Conservation (phyloP, 2,888 invertebrate genomes). For the Monopis laevigella region DNA sequence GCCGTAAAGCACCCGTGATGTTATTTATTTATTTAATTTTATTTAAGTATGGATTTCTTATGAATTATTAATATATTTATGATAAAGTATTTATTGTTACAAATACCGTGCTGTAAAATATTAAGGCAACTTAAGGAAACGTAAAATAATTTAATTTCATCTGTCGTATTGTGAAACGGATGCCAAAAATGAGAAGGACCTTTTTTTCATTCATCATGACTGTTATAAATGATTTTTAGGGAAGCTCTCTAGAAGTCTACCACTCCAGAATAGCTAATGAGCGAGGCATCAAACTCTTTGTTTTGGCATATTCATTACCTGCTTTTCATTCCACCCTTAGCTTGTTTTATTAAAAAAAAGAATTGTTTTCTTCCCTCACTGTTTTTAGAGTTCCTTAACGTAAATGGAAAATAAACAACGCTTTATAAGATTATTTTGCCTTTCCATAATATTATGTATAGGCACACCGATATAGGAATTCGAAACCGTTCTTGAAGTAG, state of each 20-base stretch:
- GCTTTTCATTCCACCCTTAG: conserved; percentile 31
- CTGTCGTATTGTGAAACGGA: conserved; percentile 1
- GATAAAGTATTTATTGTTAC: too few relatives aligned
- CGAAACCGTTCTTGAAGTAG: too few relatives aligned
- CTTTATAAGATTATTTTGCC: too few relatives aligned
- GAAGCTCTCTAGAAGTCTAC: too few relatives aligned
- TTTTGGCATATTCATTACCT: conserved; percentile 61
- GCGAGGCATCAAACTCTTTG: conserved; percentile 46
- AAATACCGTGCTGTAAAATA: too few relatives aligned
- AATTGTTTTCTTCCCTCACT: conserved; percentile 9
- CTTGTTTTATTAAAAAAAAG: conserved; percentile 42
- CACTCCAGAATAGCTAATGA: conserved; percentile 55
- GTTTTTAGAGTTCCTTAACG: background rate
- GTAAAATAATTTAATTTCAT: conserved; percentile 7
- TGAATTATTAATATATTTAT: too few relatives aligned
- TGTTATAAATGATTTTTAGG: conserved; percentile 56
- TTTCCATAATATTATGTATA: too few relatives aligned
- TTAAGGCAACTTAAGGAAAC: too few relatives aligned
- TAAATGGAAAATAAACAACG: background rate
- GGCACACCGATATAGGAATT: too few relatives aligned
- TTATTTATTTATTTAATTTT: too few relatives aligned
- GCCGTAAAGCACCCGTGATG: too few relatives aligned
- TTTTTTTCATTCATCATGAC: conserved; percentile 46
- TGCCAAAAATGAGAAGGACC: conserved; percentile 19
- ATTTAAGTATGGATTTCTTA: too few relatives aligned